A percentile compares a stretch with the other conserved stretches of the same genome.
Conservation (phyloP, 2,888 invertebrate species). For the Lissonota sp. region DNA sequence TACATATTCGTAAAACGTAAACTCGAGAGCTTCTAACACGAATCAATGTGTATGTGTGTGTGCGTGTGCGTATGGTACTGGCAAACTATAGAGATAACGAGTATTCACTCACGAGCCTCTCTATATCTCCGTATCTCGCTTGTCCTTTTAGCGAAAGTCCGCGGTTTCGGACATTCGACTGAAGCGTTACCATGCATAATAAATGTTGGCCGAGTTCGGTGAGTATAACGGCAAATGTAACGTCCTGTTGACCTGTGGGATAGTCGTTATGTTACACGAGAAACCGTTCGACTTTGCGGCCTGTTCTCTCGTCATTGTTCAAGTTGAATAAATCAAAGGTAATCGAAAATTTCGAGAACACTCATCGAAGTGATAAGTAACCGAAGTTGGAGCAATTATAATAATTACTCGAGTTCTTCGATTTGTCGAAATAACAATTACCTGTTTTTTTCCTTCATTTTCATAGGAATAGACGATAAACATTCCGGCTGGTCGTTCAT, state of each 20-base stretch:
- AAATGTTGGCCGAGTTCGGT: constrained; percentile 67
- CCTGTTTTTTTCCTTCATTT: no score
- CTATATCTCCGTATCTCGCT: constrained; percentile 37
- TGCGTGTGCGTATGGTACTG: constrained; percentile 21
- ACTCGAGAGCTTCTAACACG: constrained; percentile 66
- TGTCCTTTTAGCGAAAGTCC: constrained; percentile 77
- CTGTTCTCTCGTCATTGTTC: not conserved
- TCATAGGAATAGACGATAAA: no score
- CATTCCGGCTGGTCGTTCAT: no score
- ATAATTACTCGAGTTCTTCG: no score
- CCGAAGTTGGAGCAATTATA: no score
- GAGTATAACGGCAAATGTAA: not conserved
- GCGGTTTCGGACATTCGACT: constrained; percentile 78
- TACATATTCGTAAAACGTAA: constrained; percentile 73
- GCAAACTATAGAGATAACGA: constrained; percentile 58
- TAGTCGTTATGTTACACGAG: constrained; percentile 13
- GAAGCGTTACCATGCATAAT: constrained; percentile 74
- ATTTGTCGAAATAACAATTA: no score
- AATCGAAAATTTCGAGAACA: no score
- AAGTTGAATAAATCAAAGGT: no score
- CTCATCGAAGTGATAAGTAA: no score
- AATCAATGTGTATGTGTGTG: constrained; percentile 46
- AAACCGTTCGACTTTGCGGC: constrained; percentile 37
- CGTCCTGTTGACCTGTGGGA: not conserved
- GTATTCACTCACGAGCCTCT: constrained; percentile 46